A percentile compares a stretch with the other conserved stretches of the same genome.
These are phyloP conservation scores for Archegozetes longisetosus DNA, from an alignment of 1,140 invertebrate species.

Conservation along the genomic window DNA sequence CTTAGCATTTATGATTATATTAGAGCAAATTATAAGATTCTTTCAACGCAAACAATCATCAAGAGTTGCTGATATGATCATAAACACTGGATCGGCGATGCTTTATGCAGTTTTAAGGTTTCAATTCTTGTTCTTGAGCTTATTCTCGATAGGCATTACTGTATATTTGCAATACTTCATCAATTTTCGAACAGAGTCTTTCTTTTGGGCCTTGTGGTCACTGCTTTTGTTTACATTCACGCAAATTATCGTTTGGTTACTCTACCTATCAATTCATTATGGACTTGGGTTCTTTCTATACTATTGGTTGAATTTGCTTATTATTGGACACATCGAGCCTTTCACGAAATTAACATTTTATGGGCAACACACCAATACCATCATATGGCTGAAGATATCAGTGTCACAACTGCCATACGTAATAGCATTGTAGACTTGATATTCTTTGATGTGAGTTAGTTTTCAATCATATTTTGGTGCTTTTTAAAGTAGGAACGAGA, in stretches of 20 bases:
- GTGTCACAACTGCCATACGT: conserved; percentile 51
- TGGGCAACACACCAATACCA: conserved; percentile 91
- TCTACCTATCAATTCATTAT: conserved; percentile 52
- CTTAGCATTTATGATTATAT: not conserved
- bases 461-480: no score
- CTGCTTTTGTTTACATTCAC: conserved; percentile 54
- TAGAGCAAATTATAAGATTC: conserved; percentile 8
- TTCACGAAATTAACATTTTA: conserved; percentile 65
- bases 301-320: conserved; percentile 68
- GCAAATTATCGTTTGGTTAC: conserved; percentile 48
- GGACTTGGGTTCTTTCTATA: conserved; percentile 59
- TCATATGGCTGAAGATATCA: conserved; percentile 88
- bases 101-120: not conserved
- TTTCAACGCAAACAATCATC: not conserved
- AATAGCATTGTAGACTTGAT: conserved; percentile 64
- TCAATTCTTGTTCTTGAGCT: not conserved
- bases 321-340: conserved; percentile 75
- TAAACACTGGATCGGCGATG: conserved; percentile 3
- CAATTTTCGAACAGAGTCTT: conserved; percentile 36
- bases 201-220: conserved; percentile 50
- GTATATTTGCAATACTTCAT: not conserved
- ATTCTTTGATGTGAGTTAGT: conserved; percentile 60
- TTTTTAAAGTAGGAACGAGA: no score
- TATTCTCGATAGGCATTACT: not conserved
- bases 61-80: conserved; percentile 2